Conservation (phyloP, 2,888 invertebrate species). For the Cerceris ruficornis region DNA sequence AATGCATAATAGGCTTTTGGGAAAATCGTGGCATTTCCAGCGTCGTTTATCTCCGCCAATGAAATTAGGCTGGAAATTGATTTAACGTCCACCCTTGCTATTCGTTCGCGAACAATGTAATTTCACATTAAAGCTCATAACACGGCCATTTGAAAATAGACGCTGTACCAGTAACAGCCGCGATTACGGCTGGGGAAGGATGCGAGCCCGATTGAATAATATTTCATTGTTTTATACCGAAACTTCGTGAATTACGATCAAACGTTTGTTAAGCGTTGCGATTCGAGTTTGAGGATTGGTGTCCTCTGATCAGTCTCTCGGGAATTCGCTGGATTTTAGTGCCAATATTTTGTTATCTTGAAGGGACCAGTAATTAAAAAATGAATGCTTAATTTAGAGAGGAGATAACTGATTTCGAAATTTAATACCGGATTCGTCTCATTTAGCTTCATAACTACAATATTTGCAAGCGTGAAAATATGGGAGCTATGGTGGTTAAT, state of each 20-base stretch:
- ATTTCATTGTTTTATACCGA: constrained; percentile 12
- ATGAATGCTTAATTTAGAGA: too few species aligned
- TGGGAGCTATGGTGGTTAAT: too few species aligned
- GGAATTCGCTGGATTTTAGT: too few species aligned
- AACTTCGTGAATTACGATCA: not conserved
- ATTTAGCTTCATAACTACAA: too few species aligned
- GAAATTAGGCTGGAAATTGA: constrained; percentile 65
- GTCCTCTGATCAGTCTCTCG: too few species aligned
- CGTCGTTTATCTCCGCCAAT: constrained; percentile 39
- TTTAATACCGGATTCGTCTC: too few species aligned
- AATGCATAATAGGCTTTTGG: constrained; percentile 2
- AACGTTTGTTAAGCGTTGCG: not conserved
- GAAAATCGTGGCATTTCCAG: constrained; percentile 1
- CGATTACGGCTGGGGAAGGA: not conserved
- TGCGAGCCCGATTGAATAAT: not conserved
- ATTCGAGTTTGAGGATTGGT: not conserved
- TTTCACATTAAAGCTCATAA: constrained; percentile 19
- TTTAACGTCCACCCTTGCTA: constrained; percentile 29
- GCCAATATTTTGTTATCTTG: too few species aligned
- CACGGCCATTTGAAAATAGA: constrained; percentile 6
- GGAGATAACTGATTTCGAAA: too few species aligned
- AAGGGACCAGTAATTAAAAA: too few species aligned
- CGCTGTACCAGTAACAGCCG: constrained; percentile 4
- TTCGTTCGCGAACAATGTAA: constrained; percentile 14
- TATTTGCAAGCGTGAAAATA: too few species aligned